These are phyloP conservation scores for Callaeas wilsoni DNA, from an alignment of 2,113 vertebrate genomes.

Conservation along the genomic window DNA sequence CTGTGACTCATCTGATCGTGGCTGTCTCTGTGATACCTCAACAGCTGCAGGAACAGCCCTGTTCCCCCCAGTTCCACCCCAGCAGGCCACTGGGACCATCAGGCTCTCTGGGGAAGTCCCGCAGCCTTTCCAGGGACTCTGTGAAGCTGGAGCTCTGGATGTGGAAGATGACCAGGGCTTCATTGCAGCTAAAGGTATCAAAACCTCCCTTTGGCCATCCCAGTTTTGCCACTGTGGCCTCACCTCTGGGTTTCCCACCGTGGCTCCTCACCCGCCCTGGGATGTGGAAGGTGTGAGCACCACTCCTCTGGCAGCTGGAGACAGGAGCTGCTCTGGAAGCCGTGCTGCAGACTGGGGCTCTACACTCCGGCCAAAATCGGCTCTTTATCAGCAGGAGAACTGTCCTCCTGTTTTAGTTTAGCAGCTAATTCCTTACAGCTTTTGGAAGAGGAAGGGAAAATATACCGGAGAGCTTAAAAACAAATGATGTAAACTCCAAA, in stretches of 20 bases:
- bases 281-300: not conserved
- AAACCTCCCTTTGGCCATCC: not conserved
- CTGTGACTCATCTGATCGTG: accelerated
- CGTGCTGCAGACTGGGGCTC: not conserved
- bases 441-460: constrained; percentile 58
- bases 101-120: not conserved
- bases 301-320: not conserved
- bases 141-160: not conserved
- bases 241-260: not conserved
- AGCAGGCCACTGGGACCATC: not conserved
- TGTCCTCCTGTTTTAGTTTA: constrained; percentile 54
- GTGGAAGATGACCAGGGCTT: not conserved
- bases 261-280: accelerated
- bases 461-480: constrained; percentile 66
- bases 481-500: constrained; percentile 74
- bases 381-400: constrained; percentile 47
- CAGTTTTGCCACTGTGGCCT: not conserved
- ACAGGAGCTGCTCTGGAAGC: not conserved
- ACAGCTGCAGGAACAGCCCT: not conserved
- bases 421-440: constrained; percentile 60
- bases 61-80: not conserved
- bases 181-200: not conserved
- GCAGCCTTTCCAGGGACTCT: not conserved
- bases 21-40: not conserved
- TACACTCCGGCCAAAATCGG: not conserved